Evolutionary conservation across 2,888 invertebrate genomes (phyloP), one percentile per base, ranked within the genome.

Genomic region (Drosophila melanocephala): DNA sequence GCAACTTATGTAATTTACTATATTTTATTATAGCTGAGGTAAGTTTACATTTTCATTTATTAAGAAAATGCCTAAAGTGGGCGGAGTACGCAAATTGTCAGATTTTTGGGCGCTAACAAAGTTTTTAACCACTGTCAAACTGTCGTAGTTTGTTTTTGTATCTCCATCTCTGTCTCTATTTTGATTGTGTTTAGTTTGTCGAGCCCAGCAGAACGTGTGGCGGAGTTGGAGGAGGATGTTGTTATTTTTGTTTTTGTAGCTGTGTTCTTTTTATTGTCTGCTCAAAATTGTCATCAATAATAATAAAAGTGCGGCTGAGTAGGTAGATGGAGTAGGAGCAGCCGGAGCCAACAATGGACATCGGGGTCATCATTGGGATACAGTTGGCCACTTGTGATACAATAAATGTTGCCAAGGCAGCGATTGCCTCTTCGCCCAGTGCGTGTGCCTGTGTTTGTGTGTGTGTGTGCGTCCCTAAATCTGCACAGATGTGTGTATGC

Each of bases 201-300:
- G 22, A 22, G 42, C 42, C 50, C 19, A 5, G 16, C 28, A 16
- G 1, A 19, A 28, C 28, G 50, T 39, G 60, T 22, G 39, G 37
- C 58, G 39, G 26, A 61, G 50, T 65, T 62, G 53, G 65, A 47
- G 75, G 56, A 50, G 60, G 69, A 72, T 74, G 69, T 66, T 71
- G 63, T 51, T 57, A 9, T 47, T 47, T 4, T 16, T 26, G 26
- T 47, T 19, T 5, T 37, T 56, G 61, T 61, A 51, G 63, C 62
- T 77, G 81, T 56, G 16, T 81, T 77, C 72, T 61, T 72, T 90
- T 90, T 90, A 87, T 87, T 90, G 91, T 90, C 82, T 80, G 82
- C 91, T 90, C 89, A 87, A 87, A 88, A 88, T 84, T 89, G 91
- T 88, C 91, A 91, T 88, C 88, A 91, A 91, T 88, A 88, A 88